These are phyloP conservation scores for Rhingia rostrata DNA, from an alignment of 2,888 invertebrate species.

Conservation along the genomic window DNA sequence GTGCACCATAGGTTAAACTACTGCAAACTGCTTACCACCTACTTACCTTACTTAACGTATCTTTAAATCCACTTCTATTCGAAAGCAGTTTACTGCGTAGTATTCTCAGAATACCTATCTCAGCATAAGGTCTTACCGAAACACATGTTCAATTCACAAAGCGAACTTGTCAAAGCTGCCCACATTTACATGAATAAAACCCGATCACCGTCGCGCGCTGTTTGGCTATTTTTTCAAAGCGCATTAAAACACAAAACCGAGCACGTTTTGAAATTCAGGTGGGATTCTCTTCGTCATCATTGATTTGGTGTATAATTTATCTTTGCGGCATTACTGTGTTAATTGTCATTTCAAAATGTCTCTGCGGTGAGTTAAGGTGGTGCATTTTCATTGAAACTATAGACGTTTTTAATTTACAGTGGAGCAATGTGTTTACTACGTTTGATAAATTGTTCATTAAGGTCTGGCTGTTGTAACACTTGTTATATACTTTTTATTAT, in stretches of 20 bases:
- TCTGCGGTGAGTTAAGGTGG: too few species aligned
- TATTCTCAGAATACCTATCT: conserved; percentile 9
- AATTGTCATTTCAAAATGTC: too few species aligned
- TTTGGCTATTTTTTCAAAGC: conserved; percentile 16
- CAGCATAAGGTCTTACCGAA: background rate
- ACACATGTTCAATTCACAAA: background rate
- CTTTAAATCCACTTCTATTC: background rate
- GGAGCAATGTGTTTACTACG: too few species aligned
- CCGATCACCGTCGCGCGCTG: conserved; percentile 6
- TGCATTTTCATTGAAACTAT: too few species aligned
- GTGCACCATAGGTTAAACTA: background rate
- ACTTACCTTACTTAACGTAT: conserved; percentile 7
- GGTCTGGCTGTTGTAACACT: too few species aligned
- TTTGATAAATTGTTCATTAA: too few species aligned
- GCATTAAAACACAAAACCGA: background rate
- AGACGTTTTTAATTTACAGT: too few species aligned
- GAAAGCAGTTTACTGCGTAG: conserved; percentile 26
- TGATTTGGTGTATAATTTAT: background rate
- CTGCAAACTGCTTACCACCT: background rate
- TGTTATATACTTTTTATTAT: too few species aligned
- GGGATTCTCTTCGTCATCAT: conserved; percentile 8
- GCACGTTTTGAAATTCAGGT: conserved; percentile 8
- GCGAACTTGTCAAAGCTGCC: conserved; percentile 10
- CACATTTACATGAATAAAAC: conserved; percentile 33
- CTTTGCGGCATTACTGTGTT: too few species aligned